Percentiles rank a stretch among this genome's conserved stretches.
phyloP scores from a whole-genome alignment of 2,888 invertebrate species.

The Andricus quercusramuli region DNA sequence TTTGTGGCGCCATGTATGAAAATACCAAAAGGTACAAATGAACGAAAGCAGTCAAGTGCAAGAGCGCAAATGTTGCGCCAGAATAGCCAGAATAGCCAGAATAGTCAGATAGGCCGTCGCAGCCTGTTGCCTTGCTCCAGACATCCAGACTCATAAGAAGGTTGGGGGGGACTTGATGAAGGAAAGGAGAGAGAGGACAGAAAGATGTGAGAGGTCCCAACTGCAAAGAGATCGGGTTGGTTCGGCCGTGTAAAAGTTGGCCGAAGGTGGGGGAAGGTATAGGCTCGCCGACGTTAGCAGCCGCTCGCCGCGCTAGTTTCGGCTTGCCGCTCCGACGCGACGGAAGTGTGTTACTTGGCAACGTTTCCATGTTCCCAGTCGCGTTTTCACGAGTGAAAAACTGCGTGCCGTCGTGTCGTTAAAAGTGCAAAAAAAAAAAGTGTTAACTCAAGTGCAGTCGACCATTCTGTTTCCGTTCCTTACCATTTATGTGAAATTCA shows the following conservation, averaged over 20 bases:
- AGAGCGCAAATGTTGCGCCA: too few species aligned
- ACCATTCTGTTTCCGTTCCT: conserved; percentile 2
- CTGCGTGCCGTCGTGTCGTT: not conserved
- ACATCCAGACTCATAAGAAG: too few species aligned
- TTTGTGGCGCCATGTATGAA: too few species aligned
- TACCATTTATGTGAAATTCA: not conserved
- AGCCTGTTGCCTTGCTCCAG: too few species aligned
- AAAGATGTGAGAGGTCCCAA: conserved; percentile 44
- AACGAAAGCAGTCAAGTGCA: too few species aligned
- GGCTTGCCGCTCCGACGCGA: conserved; percentile 71
- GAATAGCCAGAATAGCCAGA: too few species aligned
- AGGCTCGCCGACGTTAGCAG: conserved; percentile 71
- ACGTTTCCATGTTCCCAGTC: conserved; percentile 65
- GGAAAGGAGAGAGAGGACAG: conserved; percentile 17
- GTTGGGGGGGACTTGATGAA: too few species aligned
- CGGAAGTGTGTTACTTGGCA: conserved; percentile 57
- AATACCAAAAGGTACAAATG: too few species aligned
- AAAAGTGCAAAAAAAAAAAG: conserved; percentile 1
- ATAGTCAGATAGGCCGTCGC: too few species aligned
- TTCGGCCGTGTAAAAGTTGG: conserved; percentile 45
- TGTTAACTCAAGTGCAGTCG: conserved; percentile 37
- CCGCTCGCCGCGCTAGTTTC: conserved; percentile 73
- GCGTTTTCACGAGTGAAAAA: conserved; percentile 50
- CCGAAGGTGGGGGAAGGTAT: conserved; percentile 55
- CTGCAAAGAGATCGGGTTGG: conserved; percentile 42